Conservation (phyloP, 2,888 invertebrate genomes). For the Macrostomum cliftonense region DNA sequence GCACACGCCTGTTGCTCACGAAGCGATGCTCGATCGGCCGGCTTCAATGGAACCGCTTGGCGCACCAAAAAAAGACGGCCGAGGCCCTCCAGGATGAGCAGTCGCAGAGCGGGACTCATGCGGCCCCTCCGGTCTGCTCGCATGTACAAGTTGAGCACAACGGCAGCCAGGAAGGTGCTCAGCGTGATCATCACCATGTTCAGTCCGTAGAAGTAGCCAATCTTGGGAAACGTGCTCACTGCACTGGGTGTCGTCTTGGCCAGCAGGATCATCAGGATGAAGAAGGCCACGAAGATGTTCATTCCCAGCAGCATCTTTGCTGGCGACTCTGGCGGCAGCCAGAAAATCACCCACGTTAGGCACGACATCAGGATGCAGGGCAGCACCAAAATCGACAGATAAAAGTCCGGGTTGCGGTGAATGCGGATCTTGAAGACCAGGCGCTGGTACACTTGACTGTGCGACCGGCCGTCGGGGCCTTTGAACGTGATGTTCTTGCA, state of each 20-base stretch:
- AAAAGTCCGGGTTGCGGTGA: constrained; percentile 19
- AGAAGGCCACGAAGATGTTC: constrained; percentile 37
- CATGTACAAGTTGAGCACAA: constrained; percentile 12
- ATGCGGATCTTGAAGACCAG: constrained; percentile 4
- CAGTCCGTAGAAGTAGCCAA: constrained; percentile 12
- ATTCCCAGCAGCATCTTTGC: constrained; percentile 37
- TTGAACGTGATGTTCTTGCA: no score
- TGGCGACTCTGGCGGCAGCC: constrained; percentile 39
- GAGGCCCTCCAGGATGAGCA: constrained; percentile 8
- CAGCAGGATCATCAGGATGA: constrained; percentile 32
- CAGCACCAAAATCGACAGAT: constrained; percentile 35
- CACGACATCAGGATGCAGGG: constrained; percentile 38
- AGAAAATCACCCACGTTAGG: constrained; percentile 36
- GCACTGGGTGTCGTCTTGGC: constrained; percentile 35
- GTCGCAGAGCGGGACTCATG: neutral
- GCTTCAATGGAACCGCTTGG: constrained; percentile 6
- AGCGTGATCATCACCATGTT: constrained; percentile 13
- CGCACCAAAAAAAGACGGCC: constrained; percentile 6
- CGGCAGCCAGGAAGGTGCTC: constrained; percentile 10
- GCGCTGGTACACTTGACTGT: neutral
- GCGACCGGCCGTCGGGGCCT: no score
- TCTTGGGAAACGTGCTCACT: constrained; percentile 13
- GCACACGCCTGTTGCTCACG: no score
- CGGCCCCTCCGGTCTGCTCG: constrained; percentile 9
- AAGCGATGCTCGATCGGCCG: no score